Evolutionary conservation across 2,888 invertebrate genomes (phyloP), one percentile per base, ranked within the genome.

Genomic region (Heliconius charithonia): DNA sequence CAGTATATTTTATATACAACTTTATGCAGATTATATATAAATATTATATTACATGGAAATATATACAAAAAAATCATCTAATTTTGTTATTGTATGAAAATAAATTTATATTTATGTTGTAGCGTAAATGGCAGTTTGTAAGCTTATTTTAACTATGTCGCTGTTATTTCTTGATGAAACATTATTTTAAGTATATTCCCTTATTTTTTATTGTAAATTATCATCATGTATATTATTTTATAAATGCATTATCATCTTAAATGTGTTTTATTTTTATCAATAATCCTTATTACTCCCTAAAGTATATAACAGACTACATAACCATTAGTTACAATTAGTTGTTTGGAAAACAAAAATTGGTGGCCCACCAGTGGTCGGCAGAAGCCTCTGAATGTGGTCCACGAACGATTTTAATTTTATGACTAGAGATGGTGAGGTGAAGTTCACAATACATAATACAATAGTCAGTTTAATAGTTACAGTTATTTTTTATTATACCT

Each of bases 221-320:
- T 75, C 70, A 41, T 82, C 80, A 80, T 82, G 79, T 82, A 75
- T 81, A 80, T 83, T 85, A 81, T 83, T 83, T 78, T 83, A 83
- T 84, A 84, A 84, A 85, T 82, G 78, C 81, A 84, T 84, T 82
- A 83, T 79, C 82, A 83, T 83, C 81, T 37, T n/a, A 63, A 32
- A 16, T 22, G 16, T 45, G 12, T 51, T 25, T 73, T 51, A 51
- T 59, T 59, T 59, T 56, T 37, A 25, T 13, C 10, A 6, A 19
- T 7, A 9, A 27, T 29, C 16, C 16, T 65, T 3, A 22, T n/a
- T 12, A 66, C n/a, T n/a, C n/a, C 66, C n/a, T 66, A 66, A 66
- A 66, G 19, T 51, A 19, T 7, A 19, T 19, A 19, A 51, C 51
- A 19, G 45, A 16, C 16, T 45, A 45, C 4, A 1, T 45, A 16